Evolutionary conservation across 2,797 vertebrate species (phyloP).

Genomic region (Semotilus atromaculatus): DNA sequence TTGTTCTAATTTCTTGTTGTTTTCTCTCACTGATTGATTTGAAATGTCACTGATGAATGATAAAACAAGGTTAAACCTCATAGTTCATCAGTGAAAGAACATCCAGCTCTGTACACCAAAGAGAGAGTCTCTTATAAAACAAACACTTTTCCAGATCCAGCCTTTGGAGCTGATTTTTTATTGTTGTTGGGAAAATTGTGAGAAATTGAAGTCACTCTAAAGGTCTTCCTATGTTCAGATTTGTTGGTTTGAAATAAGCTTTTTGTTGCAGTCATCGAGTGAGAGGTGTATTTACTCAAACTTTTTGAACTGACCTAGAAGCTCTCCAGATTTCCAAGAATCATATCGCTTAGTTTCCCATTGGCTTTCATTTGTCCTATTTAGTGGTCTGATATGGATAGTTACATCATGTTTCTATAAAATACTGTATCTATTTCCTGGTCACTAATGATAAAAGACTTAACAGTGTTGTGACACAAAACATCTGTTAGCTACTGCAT

Average conservation of each 20-base stretch:
- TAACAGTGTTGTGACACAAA: not conserved
- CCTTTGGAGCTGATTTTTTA: not conserved
- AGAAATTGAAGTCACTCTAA: not conserved
- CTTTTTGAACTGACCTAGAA: constrained; percentile 22
- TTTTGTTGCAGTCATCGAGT: not conserved
- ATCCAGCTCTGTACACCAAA: not conserved
- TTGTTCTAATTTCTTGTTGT: not conserved
- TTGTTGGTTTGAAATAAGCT: not conserved
- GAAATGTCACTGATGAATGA: not conserved
- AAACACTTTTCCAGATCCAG: not conserved
- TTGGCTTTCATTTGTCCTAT: not conserved
- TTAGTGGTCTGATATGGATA: not conserved
- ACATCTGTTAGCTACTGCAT: not conserved
- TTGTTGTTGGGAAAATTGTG: not conserved
- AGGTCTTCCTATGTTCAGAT: not conserved
- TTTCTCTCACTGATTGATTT: not conserved
- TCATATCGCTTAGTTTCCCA: not conserved
- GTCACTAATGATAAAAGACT: not conserved
- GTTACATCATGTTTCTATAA: not conserved
- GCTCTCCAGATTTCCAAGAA: not conserved
- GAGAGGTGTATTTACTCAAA: constrained; percentile 17
- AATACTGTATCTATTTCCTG: not conserved
- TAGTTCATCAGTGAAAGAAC: not conserved
- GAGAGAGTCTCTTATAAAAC: not conserved
- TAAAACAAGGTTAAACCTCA: not conserved